Conservation (phyloP, 1,140 invertebrate species). For the Colletes latitarsis region DNA sequence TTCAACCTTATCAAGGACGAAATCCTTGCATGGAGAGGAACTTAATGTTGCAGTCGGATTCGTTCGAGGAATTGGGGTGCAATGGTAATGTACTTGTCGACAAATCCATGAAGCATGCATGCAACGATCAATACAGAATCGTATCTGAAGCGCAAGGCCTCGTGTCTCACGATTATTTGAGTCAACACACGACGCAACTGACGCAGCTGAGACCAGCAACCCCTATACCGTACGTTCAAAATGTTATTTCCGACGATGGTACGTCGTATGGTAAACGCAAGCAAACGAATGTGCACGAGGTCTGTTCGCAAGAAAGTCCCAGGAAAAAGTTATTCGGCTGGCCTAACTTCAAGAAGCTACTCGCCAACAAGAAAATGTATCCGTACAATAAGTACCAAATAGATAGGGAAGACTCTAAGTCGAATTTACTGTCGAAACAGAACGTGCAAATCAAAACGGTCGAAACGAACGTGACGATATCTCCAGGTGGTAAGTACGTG, state of each 20-base stretch:
- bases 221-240: slow-evolving; percentile 89
- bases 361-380: slow-evolving; percentile 69
- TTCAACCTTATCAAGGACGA: slow-evolving; percentile 92
- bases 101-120: slow-evolving; percentile 85
- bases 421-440: slow-evolving; percentile 72
- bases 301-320: slow-evolving; percentile 61
- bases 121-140: slow-evolving; percentile 72
- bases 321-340: slow-evolving; percentile 63
- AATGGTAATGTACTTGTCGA: slow-evolving; percentile 86
- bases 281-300: slow-evolving; percentile 81
- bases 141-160: slow-evolving; percentile 80
- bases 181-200: slow-evolving; percentile 67
- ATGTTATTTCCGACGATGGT: slow-evolving; percentile 84
- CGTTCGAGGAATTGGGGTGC: slow-evolving; percentile 82
- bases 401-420: slow-evolving; percentile 76
- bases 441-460: slow-evolving; percentile 71
- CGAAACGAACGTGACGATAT: slow-evolving; percentile 74
- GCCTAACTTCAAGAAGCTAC: slow-evolving; percentile 69
- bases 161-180: slow-evolving; percentile 80
- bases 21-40: slow-evolving; percentile 95
- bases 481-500: slow-evolving; percentile 70
- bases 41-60: slow-evolving; percentile 84
- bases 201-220: slow-evolving; percentile 79
- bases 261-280: slow-evolving; percentile 70
- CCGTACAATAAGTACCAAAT: slow-evolving; percentile 74